Percentiles rank a stretch among this genome's conserved stretches.
These are phyloP conservation scores for Acanthopleura granulata DNA, from an alignment of 2,888 invertebrate genomes.

Conservation along the genomic window DNA sequence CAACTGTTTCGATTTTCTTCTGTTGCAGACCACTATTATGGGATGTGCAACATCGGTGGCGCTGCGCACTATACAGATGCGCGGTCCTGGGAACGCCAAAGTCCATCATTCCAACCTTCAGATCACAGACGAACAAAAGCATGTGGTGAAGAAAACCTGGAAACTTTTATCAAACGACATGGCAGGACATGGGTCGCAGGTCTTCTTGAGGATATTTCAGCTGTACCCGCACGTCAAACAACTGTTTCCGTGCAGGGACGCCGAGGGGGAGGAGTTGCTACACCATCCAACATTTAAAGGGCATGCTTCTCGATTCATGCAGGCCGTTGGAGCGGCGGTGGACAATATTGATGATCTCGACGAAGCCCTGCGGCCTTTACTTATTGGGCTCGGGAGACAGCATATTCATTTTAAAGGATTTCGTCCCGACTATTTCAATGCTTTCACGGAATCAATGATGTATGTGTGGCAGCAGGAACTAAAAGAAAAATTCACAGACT, in stretches of 20 bases:
- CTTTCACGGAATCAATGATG: slow-evolving; percentile 49
- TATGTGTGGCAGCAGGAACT: slow-evolving; percentile 45
- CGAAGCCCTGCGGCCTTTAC: slow-evolving; percentile 39
- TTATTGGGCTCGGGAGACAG: slow-evolving; percentile 49
- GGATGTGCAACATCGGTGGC: slow-evolving; percentile 17
- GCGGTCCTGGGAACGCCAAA: not conserved
- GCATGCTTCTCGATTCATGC: slow-evolving; percentile 62
- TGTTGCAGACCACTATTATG: not conserved
- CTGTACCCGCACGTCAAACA: slow-evolving; percentile 48
- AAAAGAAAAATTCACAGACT: slow-evolving; percentile 36
- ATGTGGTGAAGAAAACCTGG: slow-evolving; percentile 44
- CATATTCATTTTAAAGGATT: slow-evolving; percentile 53
- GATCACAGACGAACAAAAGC: slow-evolving; percentile 33
- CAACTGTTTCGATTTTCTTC: too few species aligned
- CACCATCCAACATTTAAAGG: slow-evolving; percentile 43
- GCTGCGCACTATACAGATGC: not conserved
- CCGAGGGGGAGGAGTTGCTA: slow-evolving; percentile 43
- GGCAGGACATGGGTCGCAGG: slow-evolving; percentile 42
- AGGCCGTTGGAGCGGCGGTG: slow-evolving; percentile 56
- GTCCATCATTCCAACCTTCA: not conserved
- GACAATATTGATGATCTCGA: slow-evolving; percentile 52
- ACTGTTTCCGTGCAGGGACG: slow-evolving; percentile 51
- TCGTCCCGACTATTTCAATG: slow-evolving; percentile 49
- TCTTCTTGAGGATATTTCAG: slow-evolving; percentile 52
- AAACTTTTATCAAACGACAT: slow-evolving; percentile 41